Evolutionary conservation across 2,797 vertebrate species (phyloP), one percentile per base, ranked within the genome.

Genomic region (Hippoglossus hippoglossus): DNA sequence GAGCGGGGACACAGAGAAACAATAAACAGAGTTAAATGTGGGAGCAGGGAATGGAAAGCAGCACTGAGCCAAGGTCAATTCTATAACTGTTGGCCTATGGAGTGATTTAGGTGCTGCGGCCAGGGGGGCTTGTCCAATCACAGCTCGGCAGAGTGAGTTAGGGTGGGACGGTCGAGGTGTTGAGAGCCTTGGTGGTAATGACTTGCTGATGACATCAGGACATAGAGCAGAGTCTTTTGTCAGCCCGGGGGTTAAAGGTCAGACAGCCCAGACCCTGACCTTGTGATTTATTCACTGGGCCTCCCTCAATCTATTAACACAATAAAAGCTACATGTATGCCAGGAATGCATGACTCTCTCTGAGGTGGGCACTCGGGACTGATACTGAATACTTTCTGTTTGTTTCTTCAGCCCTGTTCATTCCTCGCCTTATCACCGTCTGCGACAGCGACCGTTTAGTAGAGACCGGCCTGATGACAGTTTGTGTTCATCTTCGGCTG

Each of bases 151-250:
- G 53, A 55, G 54, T 71, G 80, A 70, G 67, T 77, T 53, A 68
- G 75, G 84, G 75, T 56, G 71, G 77, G 75, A 73, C 67, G 80
- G 73, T 34, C 13, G 89, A 92, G 89, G 92, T 92, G 91, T 92
- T 92, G 90, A 93, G 80, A 87, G 84, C 87, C 57, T 71, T 74
- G 81, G 79, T 6, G 54, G 89, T 93, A 93, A 94, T 92, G 92
- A 91, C 87, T 89, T 73, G 84, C 81, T 87, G 92, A 93, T 93
- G 92, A 92, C 91, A 93, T 91, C 88, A 89, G 80, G 82, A 92
- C 90, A 92, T 64, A 89, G 85, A 84, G 88, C 89, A 92, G 90
- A 85, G 86, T 82, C 83, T 92, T 90, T 90, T 88, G 87, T 87
- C 72, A 79, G 76, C 67, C 73, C 2, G 2, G n/a, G 53, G 90